Percentiles rank a stretch among this genome's conserved stretches.
Evolutionary conservation across 2,797 vertebrate genomes (phyloP).

Genomic region (Enteromius trimaculatus): DNA sequence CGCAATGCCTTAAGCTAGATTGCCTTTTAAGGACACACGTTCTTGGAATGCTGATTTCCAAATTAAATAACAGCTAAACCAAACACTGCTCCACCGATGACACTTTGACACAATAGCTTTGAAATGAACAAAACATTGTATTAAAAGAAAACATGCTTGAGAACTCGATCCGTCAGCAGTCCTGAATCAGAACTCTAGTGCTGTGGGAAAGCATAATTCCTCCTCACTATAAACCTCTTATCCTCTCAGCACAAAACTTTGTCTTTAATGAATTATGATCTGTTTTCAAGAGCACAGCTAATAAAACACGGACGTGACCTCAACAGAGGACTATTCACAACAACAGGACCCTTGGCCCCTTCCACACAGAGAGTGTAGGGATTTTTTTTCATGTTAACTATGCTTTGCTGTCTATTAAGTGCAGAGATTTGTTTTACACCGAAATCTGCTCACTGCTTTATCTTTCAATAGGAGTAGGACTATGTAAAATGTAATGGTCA

Average conservation of each 20-base stretch:
- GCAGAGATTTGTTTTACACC: background rate
- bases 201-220: slow-evolving; percentile 71
- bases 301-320: slow-evolving; percentile 50
- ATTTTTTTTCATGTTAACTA: background rate
- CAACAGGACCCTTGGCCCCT: slow-evolving; percentile 40
- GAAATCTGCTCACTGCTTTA: background rate
- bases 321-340: slow-evolving; percentile 42
- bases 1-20: slow-evolving; percentile 7
- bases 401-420: background rate
- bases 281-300: slow-evolving; percentile 45
- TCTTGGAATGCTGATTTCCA: background rate
- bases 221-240: slow-evolving; percentile 65
- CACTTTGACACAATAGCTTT: slow-evolving; percentile 24
- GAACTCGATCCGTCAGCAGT: slow-evolving; percentile 60
- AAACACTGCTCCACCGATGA: slow-evolving; percentile 28
- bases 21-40: slow-evolving; percentile 36
- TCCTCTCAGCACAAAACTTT: slow-evolving; percentile 29
- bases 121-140: slow-evolving; percentile 36
- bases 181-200: slow-evolving; percentile 58
- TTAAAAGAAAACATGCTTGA: slow-evolving; percentile 37
- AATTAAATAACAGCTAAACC: slow-evolving; percentile 35
- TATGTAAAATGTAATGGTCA: background rate
- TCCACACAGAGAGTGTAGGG: slow-evolving; percentile 10
- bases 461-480: background rate
- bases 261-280: slow-evolving; percentile 64